Base-by-base conservation (phyloP, 2,888 invertebrate species). In the Acronicta psi region DNA sequence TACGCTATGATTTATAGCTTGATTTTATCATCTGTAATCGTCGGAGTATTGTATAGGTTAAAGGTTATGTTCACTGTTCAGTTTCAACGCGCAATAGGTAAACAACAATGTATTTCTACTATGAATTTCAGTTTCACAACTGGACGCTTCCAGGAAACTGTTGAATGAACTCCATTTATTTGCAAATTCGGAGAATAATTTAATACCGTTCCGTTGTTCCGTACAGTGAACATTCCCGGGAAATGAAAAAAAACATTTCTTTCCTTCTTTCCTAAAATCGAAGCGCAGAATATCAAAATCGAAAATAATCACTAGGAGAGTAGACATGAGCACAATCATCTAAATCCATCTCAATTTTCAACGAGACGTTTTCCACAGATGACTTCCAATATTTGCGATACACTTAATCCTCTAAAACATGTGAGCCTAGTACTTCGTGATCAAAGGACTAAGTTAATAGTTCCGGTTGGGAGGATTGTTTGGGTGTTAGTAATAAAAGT, bases 401-500 rank as follows among this genome's bases (percentile, higher is more conserved):
- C 40, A 54, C 47, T 37, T 58, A 38, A 23, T 42, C 29, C 34
- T 34, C 34, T 11, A 14, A 43, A 53, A 7, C 51, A 43, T 60
- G 45, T 11, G 31, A 20, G 37, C 66, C 51, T 72, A 52, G 59
- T 78, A 69, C 18, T 52, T 51, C 14, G 6, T 20, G n/a, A 36
- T 42, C 40, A 20, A 63, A 54, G 31, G 58, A 44, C 17, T 62
- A 59, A 50, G 45, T 46, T 56, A 59, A 62, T 57, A 56, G 18
- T 17, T 14, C 25, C 38, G 41, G 52, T 51, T 38, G 25, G 17
- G 57, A 55, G 41, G 47, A 59, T 75, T 59, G 56, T 68, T 73
- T 74, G 53, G 63, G 18, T 61, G 60, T 56, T 51, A 52, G 38
- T 40, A 59, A 68, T 68, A 68, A 56, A 54, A 64, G 46, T 36